Conservation (phyloP, 2,888 invertebrate genomes). For the Arrhopalites spinosus region DNA sequence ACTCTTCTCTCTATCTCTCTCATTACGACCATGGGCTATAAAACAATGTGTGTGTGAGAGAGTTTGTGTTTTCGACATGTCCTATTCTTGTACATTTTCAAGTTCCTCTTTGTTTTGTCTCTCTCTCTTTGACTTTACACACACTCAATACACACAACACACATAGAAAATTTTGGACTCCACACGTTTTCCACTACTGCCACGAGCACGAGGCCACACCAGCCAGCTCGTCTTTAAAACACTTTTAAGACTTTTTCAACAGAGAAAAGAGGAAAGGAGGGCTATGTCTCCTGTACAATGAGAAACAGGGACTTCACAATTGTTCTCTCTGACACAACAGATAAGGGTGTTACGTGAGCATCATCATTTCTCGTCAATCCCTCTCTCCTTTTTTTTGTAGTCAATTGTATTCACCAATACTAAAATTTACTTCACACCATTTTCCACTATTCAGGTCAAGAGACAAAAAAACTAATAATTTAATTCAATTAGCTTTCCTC, state of each 20-base stretch:
- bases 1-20: no score
- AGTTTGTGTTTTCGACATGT: constrained; percentile 41
- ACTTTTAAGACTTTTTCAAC: background rate
- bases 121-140: constrained; percentile 7
- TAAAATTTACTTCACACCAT: no score
- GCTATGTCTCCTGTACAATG: no score
- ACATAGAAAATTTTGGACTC: background rate
- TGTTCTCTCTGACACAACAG: no score
- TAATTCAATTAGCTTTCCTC: background rate
- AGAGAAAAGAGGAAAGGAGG: background rate
- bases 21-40: constrained; percentile 34
- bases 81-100: constrained; percentile 37
- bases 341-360: no score
- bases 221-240: background rate
- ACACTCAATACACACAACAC: constrained; percentile 16
- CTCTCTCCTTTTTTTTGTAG: no score
- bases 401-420: no score
- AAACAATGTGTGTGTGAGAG: constrained; percentile 32
- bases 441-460: background rate
- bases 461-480: background rate
- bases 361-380: no score
- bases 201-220: background rate
- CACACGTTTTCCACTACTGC: background rate
- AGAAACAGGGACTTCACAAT: no score
- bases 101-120: constrained; percentile 32